Percentiles rank a stretch among this genome's conserved stretches.
Conservation (phyloP, 2,888 invertebrate species). For the Linnaemya vulpina region DNA sequence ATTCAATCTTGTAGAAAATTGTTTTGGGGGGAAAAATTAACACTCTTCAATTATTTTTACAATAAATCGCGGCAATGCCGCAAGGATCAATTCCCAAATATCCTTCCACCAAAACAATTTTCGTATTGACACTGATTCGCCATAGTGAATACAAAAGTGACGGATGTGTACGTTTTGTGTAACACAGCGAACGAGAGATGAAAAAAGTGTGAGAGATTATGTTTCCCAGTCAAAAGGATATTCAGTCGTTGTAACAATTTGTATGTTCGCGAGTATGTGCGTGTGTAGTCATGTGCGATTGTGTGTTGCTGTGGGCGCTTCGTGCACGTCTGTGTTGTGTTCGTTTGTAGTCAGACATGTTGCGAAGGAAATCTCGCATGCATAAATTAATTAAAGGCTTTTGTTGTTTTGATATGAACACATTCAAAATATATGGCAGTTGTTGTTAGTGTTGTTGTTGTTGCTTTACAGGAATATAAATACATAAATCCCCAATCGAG, state of each 20-base stretch:
- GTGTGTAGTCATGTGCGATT: not conserved
- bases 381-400: constrained; percentile 72
- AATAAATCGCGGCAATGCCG: constrained; percentile 48
- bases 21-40: constrained; percentile 37
- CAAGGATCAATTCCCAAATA: constrained; percentile 60
- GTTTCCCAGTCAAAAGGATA: constrained; percentile 21
- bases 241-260: not conserved
- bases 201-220: not conserved
- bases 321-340: not conserved
- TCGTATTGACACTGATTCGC: constrained; percentile 55
- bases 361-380: constrained; percentile 68
- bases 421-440: constrained; percentile 7
- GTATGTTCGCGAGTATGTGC: not conserved
- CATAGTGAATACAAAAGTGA: constrained; percentile 42
- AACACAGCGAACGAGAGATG: not conserved
- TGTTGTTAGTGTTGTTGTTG: constrained; percentile 11
- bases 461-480: constrained; percentile 47
- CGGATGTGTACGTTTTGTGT: constrained; percentile 20
- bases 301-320: not conserved
- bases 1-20: constrained; percentile 6
- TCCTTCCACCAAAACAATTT: constrained; percentile 47
- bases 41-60: constrained; percentile 52
- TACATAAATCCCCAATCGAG: constrained; percentile 16
- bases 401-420: constrained; percentile 56
- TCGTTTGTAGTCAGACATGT: constrained; percentile 18